These are phyloP conservation scores for Zaprionus nigranus DNA, from an alignment of 1,140 invertebrate genomes.

Conservation along the genomic window DNA sequence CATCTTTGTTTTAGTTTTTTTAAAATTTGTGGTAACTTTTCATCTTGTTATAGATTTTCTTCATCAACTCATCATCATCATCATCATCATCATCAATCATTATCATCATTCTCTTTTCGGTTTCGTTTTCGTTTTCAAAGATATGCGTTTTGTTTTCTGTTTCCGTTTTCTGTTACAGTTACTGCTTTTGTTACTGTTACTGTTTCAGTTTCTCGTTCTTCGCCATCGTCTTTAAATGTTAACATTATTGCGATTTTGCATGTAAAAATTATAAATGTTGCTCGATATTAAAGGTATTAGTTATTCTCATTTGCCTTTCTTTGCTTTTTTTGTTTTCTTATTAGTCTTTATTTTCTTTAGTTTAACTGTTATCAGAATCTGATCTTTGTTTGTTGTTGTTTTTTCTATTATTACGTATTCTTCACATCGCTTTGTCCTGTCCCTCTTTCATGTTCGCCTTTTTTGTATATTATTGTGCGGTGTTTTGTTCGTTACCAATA, in stretches of 20 bases:
- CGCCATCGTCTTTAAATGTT: constrained; percentile 65
- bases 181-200: constrained; percentile 31
- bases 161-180: constrained; percentile 42
- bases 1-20: constrained; percentile 41
- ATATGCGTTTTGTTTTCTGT: constrained; percentile 78
- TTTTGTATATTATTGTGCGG: constrained; percentile 82
- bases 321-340: constrained; percentile 21
- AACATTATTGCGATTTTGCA: constrained; percentile 76
- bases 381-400: constrained; percentile 23
- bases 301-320: background rate
- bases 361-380: constrained; percentile 51
- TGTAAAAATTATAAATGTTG: constrained; percentile 81
- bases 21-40: constrained; percentile 78
- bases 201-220: constrained; percentile 45
- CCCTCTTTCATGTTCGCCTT: constrained; percentile 3
- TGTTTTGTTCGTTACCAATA: constrained; percentile 82
- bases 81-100: constrained; percentile 22
- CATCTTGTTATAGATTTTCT: constrained; percentile 21
- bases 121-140: constrained; percentile 61
- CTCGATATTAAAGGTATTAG: constrained; percentile 41
- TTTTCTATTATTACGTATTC: constrained; percentile 63
- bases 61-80: background rate
- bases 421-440: constrained; percentile 31
- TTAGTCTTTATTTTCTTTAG: constrained; percentile 71
- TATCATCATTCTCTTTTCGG: constrained; percentile 31